These are phyloP conservation scores for Drosophila serrata DNA, from an alignment of 1,140 invertebrate genomes.

Conservation along the genomic window DNA sequence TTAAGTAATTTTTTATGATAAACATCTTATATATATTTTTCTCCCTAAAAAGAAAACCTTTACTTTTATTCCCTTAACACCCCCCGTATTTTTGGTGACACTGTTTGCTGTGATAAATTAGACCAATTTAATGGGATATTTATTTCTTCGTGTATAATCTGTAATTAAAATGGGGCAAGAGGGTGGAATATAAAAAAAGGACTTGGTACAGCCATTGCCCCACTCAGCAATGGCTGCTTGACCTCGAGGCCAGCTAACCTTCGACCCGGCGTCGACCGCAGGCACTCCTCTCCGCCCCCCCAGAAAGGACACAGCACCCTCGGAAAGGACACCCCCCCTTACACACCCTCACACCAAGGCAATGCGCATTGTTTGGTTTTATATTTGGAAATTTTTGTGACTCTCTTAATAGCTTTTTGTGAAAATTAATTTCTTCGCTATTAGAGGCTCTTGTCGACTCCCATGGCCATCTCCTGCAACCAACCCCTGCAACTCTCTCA, in stretches of 20 bases:
- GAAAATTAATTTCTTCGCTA: conserved; percentile 83
- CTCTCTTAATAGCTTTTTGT: conserved; percentile 82
- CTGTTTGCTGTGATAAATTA: conserved; percentile 1
- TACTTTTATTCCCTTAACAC: neutral
- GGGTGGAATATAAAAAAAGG: neutral
- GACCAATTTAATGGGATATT: conserved; percentile 1
- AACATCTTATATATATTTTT: neutral
- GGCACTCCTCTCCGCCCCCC: neutral
- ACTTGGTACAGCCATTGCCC: conserved; percentile 11
- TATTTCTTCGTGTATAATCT: conserved; percentile 36
- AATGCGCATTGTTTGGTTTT: conserved; percentile 79
- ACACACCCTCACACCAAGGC: neutral
- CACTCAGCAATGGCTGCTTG: conserved; percentile 44
- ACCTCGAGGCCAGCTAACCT: conserved; percentile 45
- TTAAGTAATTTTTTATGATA: neutral
- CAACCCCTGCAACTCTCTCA: conserved; percentile 22
- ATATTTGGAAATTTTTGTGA: conserved; percentile 82
- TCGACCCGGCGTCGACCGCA: conserved; percentile 16
- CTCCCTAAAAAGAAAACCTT: neutral
- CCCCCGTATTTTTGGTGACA: neutral
- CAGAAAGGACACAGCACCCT: neutral
- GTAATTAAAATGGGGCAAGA: conserved; percentile 57
- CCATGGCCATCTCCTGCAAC: neutral
- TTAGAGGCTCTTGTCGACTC: conserved; percentile 59
- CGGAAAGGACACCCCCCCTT: neutral